Percentiles rank a stretch among this genome's conserved stretches.
Conservation (phyloP, 1,140 invertebrate species). For the Neoseiulus cucumeris region DNA sequence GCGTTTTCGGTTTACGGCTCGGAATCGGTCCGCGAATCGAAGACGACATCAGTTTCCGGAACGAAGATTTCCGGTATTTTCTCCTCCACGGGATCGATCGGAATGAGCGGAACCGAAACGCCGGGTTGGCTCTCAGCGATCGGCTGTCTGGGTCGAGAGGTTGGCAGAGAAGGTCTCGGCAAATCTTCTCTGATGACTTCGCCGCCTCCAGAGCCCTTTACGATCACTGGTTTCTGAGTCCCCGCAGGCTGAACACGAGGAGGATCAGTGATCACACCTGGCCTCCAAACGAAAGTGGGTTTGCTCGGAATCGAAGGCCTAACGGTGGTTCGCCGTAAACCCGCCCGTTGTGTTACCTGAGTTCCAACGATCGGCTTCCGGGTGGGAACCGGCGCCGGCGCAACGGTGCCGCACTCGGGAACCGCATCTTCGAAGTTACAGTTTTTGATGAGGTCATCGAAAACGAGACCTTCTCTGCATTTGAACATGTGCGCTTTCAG, state of each 20-base stretch:
- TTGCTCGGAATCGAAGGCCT: neutral
- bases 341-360: neutral
- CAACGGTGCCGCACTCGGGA: neutral
- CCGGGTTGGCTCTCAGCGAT: too few relatives aligned
- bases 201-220: too few relatives aligned
- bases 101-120: too few relatives aligned
- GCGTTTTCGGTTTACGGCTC: neutral
- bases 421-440: constrained; percentile 8
- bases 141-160: too few relatives aligned
- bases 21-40: neutral
- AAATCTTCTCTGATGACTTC: too few relatives aligned
- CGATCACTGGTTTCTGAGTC: too few relatives aligned
- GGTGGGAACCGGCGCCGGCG: neutral
- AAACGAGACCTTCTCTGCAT: neutral
- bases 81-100: too few relatives aligned
- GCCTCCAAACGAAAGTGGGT: neutral
- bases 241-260: neutral
- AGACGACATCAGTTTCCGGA: neutral
- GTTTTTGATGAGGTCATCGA: neutral
- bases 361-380: neutral
- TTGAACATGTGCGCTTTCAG: neutral
- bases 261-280: neutral
- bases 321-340: neutral
- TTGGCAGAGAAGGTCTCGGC: too few relatives aligned
- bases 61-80: neutral